A percentile compares a stretch with the other conserved stretches of the same genome.
These are phyloP conservation scores for Drosophila paranaensis DNA, from an alignment of 2,888 invertebrate species.

Conservation along the genomic window DNA sequence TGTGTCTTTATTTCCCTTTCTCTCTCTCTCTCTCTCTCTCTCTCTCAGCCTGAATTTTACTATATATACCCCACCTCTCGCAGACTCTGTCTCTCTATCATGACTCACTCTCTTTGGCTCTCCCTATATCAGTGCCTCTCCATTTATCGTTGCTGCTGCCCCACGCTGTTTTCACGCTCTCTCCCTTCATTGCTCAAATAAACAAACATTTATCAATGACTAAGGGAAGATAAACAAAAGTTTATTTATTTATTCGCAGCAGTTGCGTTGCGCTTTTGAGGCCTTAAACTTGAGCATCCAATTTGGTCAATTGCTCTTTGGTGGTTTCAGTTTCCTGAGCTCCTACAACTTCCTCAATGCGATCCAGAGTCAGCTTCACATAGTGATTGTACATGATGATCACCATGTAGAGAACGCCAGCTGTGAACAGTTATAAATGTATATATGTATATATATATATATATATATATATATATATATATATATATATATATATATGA, in stretches of 20 bases:
- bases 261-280: not conserved
- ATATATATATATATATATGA: not conserved
- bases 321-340: not conserved
- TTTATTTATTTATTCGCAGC: conserved; percentile 4
- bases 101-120: not conserved
- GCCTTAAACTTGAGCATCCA: not conserved
- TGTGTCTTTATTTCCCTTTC: not conserved
- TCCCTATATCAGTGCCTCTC: too few relatives aligned
- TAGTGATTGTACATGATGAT: conserved; percentile 18
- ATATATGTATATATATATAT: too few relatives aligned
- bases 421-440: not conserved
- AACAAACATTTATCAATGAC: conserved; percentile 2
- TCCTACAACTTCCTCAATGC: not conserved
- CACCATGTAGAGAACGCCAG: conserved; percentile 1
- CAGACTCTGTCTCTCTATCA: not conserved
- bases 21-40: not conserved
- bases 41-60: too few relatives aligned
- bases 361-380: conserved; percentile 13
- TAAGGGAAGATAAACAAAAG: not conserved
- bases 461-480: too few relatives aligned
- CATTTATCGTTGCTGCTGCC: not conserved
- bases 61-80: not conserved
- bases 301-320: not conserved
- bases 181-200: not conserved
- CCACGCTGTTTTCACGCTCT: too few relatives aligned